A percentile compares a stretch with the other conserved stretches of the same genome.
Conservation (phyloP, 2,888 invertebrate genomes). For the Nudaria mundana region DNA sequence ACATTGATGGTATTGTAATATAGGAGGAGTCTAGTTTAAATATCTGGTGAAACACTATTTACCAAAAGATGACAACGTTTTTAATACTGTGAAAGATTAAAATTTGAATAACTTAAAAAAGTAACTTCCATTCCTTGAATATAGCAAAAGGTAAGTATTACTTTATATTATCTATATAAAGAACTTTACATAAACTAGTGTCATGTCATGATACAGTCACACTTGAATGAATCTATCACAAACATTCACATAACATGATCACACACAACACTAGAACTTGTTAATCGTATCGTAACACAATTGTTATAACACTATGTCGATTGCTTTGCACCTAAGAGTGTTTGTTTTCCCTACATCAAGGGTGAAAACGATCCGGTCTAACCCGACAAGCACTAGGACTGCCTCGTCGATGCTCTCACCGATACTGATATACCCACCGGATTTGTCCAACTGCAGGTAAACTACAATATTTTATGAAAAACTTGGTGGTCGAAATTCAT, state of each 20-base stretch:
- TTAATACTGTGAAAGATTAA: too few relatives aligned
- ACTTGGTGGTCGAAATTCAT: constrained; percentile 33
- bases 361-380: constrained; percentile 80
- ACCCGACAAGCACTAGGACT: constrained; percentile 78
- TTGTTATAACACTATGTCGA: constrained; percentile 49
- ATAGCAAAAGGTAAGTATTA: too few relatives aligned
- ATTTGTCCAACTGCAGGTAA: constrained; percentile 75
- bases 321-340: constrained; percentile 73
- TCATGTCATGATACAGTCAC: constrained; percentile 11
- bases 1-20: too few relatives aligned
- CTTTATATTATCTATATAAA: too few relatives aligned
- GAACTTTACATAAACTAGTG: too few relatives aligned
- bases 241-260: constrained; percentile 17
- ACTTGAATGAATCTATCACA: constrained; percentile 17
- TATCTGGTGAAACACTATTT: too few relatives aligned
- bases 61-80: too few relatives aligned
- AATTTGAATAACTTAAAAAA: too few relatives aligned
- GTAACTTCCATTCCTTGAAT: too few relatives aligned
- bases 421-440: constrained; percentile 80
- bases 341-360: constrained; percentile 68
- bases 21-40: too few relatives aligned
- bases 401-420: constrained; percentile 80
- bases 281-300: constrained; percentile 34
- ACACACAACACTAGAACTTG: constrained; percentile 23
- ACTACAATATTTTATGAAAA: constrained; percentile 32